Conservation (phyloP, 2,888 invertebrate genomes). For the Eledone cirrhosa region DNA sequence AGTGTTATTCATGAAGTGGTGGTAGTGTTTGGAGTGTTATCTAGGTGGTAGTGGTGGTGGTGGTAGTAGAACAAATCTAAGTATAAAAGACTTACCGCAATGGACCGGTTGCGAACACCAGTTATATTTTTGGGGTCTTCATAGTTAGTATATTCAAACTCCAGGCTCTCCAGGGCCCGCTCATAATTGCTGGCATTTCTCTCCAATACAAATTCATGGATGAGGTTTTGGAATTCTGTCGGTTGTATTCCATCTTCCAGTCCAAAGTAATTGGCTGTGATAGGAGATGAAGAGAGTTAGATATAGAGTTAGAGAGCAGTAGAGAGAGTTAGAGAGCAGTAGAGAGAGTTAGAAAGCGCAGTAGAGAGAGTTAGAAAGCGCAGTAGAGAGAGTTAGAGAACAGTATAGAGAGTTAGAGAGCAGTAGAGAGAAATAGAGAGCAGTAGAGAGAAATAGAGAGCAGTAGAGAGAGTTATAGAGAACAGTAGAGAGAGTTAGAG, state of each 20-base stretch:
- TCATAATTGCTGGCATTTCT: conserved; percentile 47
- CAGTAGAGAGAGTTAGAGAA: no score
- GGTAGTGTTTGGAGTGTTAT: no score
- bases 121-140: conserved; percentile 62
- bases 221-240: conserved; percentile 53
- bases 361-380: no score
- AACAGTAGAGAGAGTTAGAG: no score
- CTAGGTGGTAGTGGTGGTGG: no score
- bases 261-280: conserved; percentile 53
- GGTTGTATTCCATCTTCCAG: conserved; percentile 50
- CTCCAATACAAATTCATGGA: conserved; percentile 56
- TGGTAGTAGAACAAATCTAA: neutral
- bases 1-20: no score
- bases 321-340: neutral
- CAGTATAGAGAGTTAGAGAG: no score
- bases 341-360: no score
- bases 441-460: no score
- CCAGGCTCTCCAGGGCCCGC: conserved; percentile 56
- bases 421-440: no score
- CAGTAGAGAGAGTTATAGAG: no score
- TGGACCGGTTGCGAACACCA: conserved; percentile 57
- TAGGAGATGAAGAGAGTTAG: neutral
- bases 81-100: conserved; percentile 54
- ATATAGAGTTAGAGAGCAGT: neutral
- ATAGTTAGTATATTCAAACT: conserved; percentile 67